Base-by-base conservation (phyloP, 1,140 invertebrate genomes). In the Drosophila bocqueti region DNA sequence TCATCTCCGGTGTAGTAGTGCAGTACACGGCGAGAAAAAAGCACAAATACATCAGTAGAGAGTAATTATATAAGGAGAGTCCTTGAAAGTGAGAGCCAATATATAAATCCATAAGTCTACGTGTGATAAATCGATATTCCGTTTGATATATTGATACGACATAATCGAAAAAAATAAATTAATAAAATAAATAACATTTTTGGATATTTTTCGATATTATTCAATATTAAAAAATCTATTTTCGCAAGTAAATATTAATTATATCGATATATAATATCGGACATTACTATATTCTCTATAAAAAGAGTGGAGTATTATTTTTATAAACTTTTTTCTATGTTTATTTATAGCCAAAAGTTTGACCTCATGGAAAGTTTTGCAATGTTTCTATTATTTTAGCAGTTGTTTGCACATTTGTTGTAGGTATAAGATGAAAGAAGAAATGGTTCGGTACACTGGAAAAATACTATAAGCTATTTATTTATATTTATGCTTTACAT, bases 1-100 rank as follows among this genome's bases (percentile, higher is more conserved):
- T 76, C 74, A 76, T 76, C 73, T 76, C 74, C 74, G 62, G 73
- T 76, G 69, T 26, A 36, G 50, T 21, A 24, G 38, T 6, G 10
- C 34, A 13, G 63, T 68, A 45, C 47, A 67, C 67, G 2, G n/a
- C 2, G 24, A 46, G 21, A 24, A 54, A 54, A 5, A 24, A 2
- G 8, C 10, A 21, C 2, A 36, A 36, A 31, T 31, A 31, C 29
- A 31, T 9, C 8, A 9, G 31, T 9, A 31, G 31, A 31, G 31
- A 31, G 31, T 9, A 31, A 9, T 31, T 31, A 31, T 31, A 9
- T 31, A 31, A 29, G 7, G 7, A 29, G 26, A 29, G 26, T 29
- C 26, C 26, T 29, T 29, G 26, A 29, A 29, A 29, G 26, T 5
- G 26, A 29, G 1, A 29, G 4, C 5, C 26, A 4, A 29, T 29